Percentiles rank a stretch among this genome's conserved stretches.
Evolutionary conservation across 2,113 vertebrate species (phyloP).

Genomic region (Oxygymnocypris stewartii): DNA sequence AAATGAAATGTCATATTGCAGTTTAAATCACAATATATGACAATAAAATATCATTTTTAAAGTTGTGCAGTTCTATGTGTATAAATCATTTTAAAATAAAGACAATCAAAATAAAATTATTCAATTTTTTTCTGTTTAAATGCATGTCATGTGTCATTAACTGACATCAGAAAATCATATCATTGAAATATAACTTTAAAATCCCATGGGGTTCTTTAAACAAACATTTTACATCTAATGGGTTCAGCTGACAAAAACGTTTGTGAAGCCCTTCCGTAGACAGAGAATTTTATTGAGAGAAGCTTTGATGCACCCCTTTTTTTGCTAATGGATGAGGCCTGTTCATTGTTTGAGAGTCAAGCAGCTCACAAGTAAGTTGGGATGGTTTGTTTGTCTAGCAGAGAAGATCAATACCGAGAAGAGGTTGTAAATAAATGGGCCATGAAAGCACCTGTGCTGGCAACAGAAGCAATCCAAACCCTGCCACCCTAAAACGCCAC

Average conservation of each 20-base stretch:
- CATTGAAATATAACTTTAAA: background rate
- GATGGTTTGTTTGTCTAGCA: slow-evolving; percentile 52
- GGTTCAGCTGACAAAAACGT: background rate
- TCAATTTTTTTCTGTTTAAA: background rate
- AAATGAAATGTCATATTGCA: background rate
- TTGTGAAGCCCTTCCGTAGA: background rate
- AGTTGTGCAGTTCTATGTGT: background rate
- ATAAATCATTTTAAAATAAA: background rate
- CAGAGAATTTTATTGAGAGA: background rate
- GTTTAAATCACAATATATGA: background rate
- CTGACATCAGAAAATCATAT: background rate
- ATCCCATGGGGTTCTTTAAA: background rate
- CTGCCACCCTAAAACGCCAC: slow-evolving; percentile 56
- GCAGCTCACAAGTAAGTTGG: slow-evolving; percentile 53
- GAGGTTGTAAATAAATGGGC: slow-evolving; percentile 61
- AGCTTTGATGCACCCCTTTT: slow-evolving; percentile 10
- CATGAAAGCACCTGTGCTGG: slow-evolving; percentile 63
- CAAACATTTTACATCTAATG: background rate
- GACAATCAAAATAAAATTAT: background rate
- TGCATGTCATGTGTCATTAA: background rate
- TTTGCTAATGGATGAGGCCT: slow-evolving; percentile 51
- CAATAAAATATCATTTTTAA: background rate
- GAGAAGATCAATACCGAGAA: slow-evolving; percentile 63
- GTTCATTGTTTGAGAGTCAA: slow-evolving; percentile 66
- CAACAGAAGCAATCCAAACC: slow-evolving; percentile 63